These are phyloP conservation scores for Caenorhabditis briggsae DNA, from an alignment of 1,140 invertebrate genomes.

Conservation along the genomic window DNA sequence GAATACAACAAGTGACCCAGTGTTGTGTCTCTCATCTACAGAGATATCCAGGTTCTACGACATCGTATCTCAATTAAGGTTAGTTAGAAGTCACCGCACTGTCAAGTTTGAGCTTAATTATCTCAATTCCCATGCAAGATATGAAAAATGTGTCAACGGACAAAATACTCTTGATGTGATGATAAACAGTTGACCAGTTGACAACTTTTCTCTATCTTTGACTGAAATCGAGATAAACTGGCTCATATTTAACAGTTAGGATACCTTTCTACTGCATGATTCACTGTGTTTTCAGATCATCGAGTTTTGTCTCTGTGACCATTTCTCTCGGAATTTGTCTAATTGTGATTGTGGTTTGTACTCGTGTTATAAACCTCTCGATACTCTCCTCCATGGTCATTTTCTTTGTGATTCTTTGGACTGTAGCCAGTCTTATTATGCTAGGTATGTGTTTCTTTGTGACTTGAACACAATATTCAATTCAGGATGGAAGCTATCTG, in stretches of 20 bases:
- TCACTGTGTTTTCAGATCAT: slow-evolving; percentile 1
- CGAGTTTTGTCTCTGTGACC: slow-evolving; percentile 64
- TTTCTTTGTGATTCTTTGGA: slow-evolving; percentile 60
- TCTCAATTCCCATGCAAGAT: no score
- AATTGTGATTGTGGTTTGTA: slow-evolving; percentile 66
- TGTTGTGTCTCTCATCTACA: slow-evolving; percentile 42
- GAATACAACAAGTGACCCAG: background rate
- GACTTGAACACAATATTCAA: background rate
- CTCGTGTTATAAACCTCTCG: slow-evolving; percentile 60
- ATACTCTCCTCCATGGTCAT: slow-evolving; percentile 62
- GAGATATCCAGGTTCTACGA: slow-evolving; percentile 61
- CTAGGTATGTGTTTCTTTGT: slow-evolving; percentile 53
- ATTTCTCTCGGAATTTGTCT: slow-evolving; percentile 65
- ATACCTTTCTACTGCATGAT: no score
- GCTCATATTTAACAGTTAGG: background rate
- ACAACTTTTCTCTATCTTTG: no score
- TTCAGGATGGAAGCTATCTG: slow-evolving; percentile 90
- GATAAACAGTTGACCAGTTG: no score
- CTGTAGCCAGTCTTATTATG: slow-evolving; percentile 61
- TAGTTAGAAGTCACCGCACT: background rate
- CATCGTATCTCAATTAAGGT: slow-evolving; percentile 56
- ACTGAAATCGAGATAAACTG: no score
- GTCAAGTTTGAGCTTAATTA: no score
- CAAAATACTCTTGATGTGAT: background rate
- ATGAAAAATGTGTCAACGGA: background rate